These are phyloP conservation scores for Todiramphus chloris DNA, from an alignment of 2,113 vertebrate genomes.

Conservation along the genomic window DNA sequence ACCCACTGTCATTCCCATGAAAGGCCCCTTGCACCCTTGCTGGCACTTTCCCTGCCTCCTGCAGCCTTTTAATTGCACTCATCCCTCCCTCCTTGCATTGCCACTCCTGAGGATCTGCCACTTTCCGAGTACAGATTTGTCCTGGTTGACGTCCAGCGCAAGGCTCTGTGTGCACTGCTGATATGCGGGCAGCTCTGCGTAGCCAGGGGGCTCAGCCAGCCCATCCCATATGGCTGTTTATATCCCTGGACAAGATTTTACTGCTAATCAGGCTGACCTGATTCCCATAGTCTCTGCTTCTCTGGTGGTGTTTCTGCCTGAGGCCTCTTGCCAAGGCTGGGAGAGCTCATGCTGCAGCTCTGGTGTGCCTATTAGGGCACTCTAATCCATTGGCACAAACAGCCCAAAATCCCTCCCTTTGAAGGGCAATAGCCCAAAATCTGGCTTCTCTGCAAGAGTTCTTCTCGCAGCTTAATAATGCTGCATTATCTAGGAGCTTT, in stretches of 20 bases:
- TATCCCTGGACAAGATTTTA: background rate
- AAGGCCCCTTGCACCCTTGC: background rate
- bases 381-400: background rate
- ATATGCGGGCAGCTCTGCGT: background rate
- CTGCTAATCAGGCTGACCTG: slow-evolving; percentile 7
- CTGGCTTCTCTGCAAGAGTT: background rate
- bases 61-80: background rate
- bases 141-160: background rate
- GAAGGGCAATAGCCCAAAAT: background rate
- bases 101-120: background rate
- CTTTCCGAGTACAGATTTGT: background rate
- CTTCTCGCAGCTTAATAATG: background rate
- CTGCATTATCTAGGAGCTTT: background rate
- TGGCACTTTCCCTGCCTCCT: background rate
- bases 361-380: background rate
- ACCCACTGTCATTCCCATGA: accelerated
- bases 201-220: background rate
- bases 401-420: background rate
- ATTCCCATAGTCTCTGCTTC: background rate
- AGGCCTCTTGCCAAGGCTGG: background rate
- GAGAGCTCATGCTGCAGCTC: background rate
- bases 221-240: background rate
- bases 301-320: background rate
- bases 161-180: background rate
- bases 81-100: background rate